Base-by-base conservation (phyloP, 2,888 invertebrate species). In the Strigamia transsilvanica region DNA sequence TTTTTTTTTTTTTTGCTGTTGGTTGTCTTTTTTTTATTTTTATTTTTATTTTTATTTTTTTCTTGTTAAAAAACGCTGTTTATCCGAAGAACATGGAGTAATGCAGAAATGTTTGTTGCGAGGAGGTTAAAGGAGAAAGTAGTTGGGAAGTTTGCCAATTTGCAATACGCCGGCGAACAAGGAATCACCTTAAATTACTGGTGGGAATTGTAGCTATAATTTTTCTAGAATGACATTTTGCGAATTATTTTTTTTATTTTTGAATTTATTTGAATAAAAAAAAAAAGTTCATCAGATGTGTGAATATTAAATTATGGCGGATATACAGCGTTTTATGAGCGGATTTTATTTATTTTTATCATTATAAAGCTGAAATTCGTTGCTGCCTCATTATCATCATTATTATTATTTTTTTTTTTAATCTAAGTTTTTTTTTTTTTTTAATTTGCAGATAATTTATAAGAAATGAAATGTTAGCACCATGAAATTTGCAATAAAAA, bases 111-210 rank as follows among this genome's bases (percentile, higher is more conserved):
- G 32, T 32, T 73, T 73, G 73, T 73, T 73, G 56, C 15, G 73
- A 73, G 73, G 4, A 32, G 73, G 73, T 73, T 73, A 73, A 73
- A 73, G 73, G 73, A 73, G 73, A 73, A 73, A 73, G 27, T 32
- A 12, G 27, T 73, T 73, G 27, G 73, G 73, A 73, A 73, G 73
- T 73, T 56, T 73, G 73, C 73, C 73, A 73, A 73, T 73, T 73
- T 32, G 73, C 73, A 73, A 73, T 73, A 73, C 73, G 73, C 73
- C 6, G n/a, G 73, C 73, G 73, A 66, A 66, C 61, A 66, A 66
- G 61, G 23, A 73, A 73, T 73, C 73, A 73, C 73, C 73, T 73
- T 73, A 73, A 73, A 73, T 73, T 73, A 73, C 73, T 10, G 2
- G 15, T 27, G 73, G 73, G 73, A 73, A 73, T 73, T 73, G 73